phyloP scores from a whole-genome alignment of 2,113 vertebrate species.

The Arvicanthis niloticus region DNA sequence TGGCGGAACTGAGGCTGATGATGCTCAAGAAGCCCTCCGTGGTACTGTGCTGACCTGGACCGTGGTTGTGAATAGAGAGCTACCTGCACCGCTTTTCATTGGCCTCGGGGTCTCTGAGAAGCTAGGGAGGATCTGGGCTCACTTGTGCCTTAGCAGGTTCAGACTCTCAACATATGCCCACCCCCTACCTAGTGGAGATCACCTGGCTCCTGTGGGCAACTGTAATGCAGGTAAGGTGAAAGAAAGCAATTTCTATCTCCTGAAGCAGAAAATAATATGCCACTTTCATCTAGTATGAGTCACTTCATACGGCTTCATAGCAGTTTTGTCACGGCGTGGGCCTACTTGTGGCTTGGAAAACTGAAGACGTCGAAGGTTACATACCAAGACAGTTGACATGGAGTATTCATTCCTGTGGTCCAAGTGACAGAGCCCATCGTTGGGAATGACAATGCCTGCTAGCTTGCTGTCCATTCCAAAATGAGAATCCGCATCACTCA shows the following conservation, averaged over 20 bases:
- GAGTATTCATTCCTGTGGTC: constrained; percentile 96
- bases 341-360: not conserved
- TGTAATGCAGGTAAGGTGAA: not conserved
- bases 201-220: not conserved
- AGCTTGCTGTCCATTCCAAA: constrained; percentile 99
- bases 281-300: not conserved
- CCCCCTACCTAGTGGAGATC: not conserved
- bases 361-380: not conserved
- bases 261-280: not conserved
- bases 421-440: constrained; percentile 97
- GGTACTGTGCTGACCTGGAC: not conserved
- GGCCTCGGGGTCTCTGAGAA: not conserved
- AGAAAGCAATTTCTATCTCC: not conserved
- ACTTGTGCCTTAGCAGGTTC: not conserved
- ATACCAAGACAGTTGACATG: constrained; percentile 94
- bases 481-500: constrained; percentile 97
- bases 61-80: not conserved
- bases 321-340: not conserved
- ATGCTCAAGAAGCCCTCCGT: not conserved
- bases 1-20: not conserved
- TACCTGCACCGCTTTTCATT: not conserved
- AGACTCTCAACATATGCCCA: not conserved
- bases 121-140: not conserved
- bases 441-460: constrained; percentile 97
- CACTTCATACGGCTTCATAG: not conserved